A percentile compares a stretch with the other conserved stretches of the same genome.
Evolutionary conservation across 2,797 vertebrate species (phyloP).

Genomic region (Acropternis orthonyx): DNA sequence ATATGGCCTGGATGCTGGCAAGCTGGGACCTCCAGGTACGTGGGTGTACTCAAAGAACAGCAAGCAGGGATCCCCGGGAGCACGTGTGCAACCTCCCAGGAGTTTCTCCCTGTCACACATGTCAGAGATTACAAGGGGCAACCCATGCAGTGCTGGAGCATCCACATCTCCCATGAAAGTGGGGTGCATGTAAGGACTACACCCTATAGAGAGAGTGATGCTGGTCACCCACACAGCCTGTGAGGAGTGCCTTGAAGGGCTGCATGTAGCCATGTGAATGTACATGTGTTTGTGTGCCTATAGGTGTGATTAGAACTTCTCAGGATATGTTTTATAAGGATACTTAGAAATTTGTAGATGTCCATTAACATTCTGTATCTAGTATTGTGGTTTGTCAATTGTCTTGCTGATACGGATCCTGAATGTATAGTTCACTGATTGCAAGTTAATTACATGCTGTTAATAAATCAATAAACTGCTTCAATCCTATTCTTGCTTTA

Average conservation of each 20-base stretch:
- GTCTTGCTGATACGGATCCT: slow-evolving; percentile 1
- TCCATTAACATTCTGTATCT: slow-evolving; percentile 1
- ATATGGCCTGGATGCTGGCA: neutral
- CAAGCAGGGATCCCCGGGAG: rapidly evolving
- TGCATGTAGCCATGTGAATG: rapidly evolving
- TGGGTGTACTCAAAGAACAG: rapidly evolving
- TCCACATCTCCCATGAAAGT: rapidly evolving
- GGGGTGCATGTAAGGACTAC: rapidly evolving
- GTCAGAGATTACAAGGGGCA: neutral
- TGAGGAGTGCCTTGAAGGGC: neutral
- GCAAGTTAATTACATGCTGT: slow-evolving; percentile 48
- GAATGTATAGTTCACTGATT: slow-evolving; percentile 37
- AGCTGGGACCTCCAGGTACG: rapidly evolving
- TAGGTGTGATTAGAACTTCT: neutral
- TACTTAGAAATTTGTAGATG: neutral
- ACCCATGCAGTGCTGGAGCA: rapidly evolving
- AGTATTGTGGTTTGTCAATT: neutral
- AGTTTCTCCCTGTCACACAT: rapidly evolving
- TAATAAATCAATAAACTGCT: slow-evolving; percentile 53
- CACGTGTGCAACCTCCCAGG: rapidly evolving
- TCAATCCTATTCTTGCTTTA: slow-evolving; percentile 15
- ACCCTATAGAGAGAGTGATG: neutral
- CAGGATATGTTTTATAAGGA: neutral
- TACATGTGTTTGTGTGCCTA: rapidly evolving
- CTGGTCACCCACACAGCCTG: neutral